These are phyloP conservation scores for Drosophila imparisetae DNA, from an alignment of 2,888 invertebrate genomes.

Conservation along the genomic window DNA sequence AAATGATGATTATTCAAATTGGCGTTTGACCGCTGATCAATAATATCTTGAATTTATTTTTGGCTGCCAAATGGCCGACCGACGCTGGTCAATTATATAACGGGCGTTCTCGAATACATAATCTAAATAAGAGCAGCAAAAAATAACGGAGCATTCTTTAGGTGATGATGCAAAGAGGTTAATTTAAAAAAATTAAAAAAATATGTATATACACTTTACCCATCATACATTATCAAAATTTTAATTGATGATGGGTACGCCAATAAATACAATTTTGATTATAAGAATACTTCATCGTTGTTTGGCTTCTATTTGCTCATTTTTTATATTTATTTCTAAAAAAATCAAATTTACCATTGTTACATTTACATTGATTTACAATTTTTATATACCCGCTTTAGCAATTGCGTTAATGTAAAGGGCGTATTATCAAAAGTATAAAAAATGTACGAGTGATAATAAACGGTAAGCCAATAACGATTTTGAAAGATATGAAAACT, in stretches of 20 bases:
- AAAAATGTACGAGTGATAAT: constrained; percentile 19
- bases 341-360: neutral
- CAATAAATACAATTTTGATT: neutral
- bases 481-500: constrained; percentile 21
- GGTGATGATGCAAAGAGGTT: neutral
- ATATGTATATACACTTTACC: neutral
- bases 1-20: neutral
- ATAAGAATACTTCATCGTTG: neutral
- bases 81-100: constrained; percentile 43
- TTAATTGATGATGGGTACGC: neutral
- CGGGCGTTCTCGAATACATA: constrained; percentile 29
- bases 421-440: constrained; percentile 22
- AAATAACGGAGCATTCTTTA: neutral
- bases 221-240: neutral
- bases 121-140: constrained; percentile 9
- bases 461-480: constrained; percentile 13
- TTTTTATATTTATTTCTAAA: neutral
- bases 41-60: constrained; percentile 28
- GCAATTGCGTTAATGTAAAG: neutral
- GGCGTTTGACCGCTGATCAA: constrained; percentile 36
- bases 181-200: neutral
- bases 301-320: neutral
- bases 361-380: neutral
- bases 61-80: constrained; percentile 29
- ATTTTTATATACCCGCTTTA: neutral